Percentiles rank a stretch among this genome's conserved stretches.
Evolutionary conservation across 1,140 invertebrate genomes (phyloP).

Genomic region (Rhagoletis pomonella): DNA sequence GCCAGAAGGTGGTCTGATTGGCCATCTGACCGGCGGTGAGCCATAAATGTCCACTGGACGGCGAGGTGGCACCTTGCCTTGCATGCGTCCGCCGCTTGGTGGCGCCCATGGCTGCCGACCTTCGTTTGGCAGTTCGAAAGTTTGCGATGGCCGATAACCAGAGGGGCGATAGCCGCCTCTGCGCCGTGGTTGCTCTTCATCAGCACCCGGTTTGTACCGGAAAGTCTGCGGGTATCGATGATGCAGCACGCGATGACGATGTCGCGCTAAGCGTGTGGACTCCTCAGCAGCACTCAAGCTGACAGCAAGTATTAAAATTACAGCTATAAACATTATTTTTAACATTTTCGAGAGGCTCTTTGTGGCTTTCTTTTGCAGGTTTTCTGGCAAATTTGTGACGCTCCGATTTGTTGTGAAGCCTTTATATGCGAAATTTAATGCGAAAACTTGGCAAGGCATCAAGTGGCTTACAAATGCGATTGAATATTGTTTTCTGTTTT

Average conservation of each 20-base stretch:
- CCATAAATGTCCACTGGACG: background rate
- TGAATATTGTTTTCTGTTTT: constrained; percentile 15
- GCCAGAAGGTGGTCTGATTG: background rate
- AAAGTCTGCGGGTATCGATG: constrained; percentile 6
- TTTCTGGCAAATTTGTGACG: constrained; percentile 4
- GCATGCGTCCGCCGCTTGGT: background rate
- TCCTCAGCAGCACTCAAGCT: background rate
- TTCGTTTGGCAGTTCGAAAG: background rate
- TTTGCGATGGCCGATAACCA: background rate
- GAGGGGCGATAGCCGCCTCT: background rate
- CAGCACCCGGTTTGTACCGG: background rate
- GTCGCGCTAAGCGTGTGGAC: background rate
- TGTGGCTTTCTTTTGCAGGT: background rate
- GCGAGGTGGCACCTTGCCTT: background rate
- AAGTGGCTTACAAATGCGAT: background rate
- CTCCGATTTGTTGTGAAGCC: constrained; percentile 27
- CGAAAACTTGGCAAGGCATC: constrained; percentile 35
- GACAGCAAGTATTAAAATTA: background rate
- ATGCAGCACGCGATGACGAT: constrained; percentile 7
- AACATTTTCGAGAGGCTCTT: background rate
- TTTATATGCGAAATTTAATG: constrained; percentile 20
- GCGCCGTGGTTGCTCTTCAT: background rate
- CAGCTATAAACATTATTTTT: background rate
- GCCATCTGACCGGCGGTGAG: constrained; percentile 30
- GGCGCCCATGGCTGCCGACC: background rate